These are phyloP conservation scores for Elegia similella DNA, from an alignment of 2,888 invertebrate species.

Conservation along the genomic window DNA sequence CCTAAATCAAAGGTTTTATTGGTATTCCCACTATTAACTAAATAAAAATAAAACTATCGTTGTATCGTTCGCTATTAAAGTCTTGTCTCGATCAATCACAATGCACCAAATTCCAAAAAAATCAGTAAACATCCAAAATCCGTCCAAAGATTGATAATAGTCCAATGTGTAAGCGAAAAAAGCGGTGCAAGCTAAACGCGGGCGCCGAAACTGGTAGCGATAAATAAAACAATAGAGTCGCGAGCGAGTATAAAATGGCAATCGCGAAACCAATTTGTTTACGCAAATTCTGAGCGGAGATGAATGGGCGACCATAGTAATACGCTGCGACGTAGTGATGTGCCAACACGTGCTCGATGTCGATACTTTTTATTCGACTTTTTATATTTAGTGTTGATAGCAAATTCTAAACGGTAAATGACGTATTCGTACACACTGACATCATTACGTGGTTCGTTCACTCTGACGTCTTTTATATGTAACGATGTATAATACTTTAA, in stretches of 20 bases:
- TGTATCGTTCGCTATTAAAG: too few species aligned
- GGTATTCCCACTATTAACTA: too few species aligned
- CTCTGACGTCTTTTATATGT: too few species aligned
- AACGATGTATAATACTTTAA: too few species aligned
- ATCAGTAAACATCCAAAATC: constrained; percentile 9
- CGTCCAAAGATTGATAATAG: constrained; percentile 64
- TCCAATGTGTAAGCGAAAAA: constrained; percentile 75
- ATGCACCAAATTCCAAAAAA: not conserved
- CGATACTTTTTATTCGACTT: constrained; percentile 25
- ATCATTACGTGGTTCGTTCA: too few species aligned
- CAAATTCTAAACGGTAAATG: too few species aligned
- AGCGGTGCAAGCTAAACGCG: constrained; percentile 77
- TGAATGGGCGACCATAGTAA: constrained; percentile 80
- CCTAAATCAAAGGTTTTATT: too few species aligned
- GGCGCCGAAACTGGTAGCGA: constrained; percentile 76
- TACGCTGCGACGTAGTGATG: constrained; percentile 61
- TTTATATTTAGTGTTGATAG: not conserved
- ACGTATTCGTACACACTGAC: too few species aligned
- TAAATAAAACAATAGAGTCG: constrained; percentile 81
- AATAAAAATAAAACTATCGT: too few species aligned
- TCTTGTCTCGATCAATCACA: not conserved
- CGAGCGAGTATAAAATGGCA: constrained; percentile 80
- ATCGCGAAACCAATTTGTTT: constrained; percentile 82
- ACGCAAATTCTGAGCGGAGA: constrained; percentile 82
- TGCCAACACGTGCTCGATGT: constrained; percentile 31